These are phyloP conservation scores for Epinephelus moara DNA, from an alignment of 2,113 vertebrate species.

Conservation along the genomic window DNA sequence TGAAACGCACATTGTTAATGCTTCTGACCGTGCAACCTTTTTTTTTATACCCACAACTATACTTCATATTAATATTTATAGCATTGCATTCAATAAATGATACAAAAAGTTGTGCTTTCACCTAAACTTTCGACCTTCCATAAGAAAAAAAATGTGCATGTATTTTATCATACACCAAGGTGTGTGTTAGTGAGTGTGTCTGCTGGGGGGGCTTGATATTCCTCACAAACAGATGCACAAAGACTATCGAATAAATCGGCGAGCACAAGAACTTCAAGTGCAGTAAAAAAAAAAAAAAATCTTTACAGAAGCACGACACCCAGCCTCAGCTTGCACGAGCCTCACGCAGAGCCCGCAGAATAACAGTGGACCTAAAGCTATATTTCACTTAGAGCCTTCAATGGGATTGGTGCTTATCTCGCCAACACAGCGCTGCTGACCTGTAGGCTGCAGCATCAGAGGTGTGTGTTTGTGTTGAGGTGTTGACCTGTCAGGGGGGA, in stretches of 20 bases:
- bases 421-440: conserved; percentile 74
- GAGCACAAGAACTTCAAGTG: conserved; percentile 12
- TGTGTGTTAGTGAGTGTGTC: background rate
- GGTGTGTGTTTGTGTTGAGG: conserved; percentile 78
- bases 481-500: conserved; percentile 84
- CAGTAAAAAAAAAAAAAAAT: conserved; percentile 1
- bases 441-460: conserved; percentile 72
- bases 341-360: conserved; percentile 36
- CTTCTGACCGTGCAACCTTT: conserved; percentile 1
- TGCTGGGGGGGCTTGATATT: background rate
- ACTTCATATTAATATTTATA: conserved; percentile 14
- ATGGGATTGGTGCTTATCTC: conserved; percentile 77
- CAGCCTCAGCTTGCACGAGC: conserved; percentile 16
- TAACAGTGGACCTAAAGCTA: conserved; percentile 46
- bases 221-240: conserved; percentile 27
- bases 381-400: conserved; percentile 68
- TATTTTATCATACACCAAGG: conserved; percentile 14
- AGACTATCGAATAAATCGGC: conserved; percentile 18
- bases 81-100: background rate
- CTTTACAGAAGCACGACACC: conserved; percentile 16
- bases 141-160: background rate
- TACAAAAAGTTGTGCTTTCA: background rate
- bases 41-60: background rate
- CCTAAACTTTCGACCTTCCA: conserved; percentile 7
- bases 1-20: conserved; percentile 24